phyloP scores from a whole-genome alignment of 2,113 vertebrate species.

The Nothobranchius furzeri region DNA sequence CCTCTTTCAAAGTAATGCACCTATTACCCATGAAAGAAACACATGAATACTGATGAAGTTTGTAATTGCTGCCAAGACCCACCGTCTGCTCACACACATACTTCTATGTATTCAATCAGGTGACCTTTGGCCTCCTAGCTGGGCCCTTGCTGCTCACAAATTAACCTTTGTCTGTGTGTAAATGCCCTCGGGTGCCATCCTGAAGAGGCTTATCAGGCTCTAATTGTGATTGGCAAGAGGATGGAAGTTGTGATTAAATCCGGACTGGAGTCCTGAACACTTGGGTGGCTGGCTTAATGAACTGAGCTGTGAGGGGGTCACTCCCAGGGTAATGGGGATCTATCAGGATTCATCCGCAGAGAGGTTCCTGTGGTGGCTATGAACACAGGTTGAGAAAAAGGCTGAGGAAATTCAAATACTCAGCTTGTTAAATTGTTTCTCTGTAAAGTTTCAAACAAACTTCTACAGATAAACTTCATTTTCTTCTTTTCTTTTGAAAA shows the following conservation, averaged over 20 bases:
- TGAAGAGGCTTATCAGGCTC: constrained; percentile 64
- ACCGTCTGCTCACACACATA: constrained; percentile 38
- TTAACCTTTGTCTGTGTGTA: constrained; percentile 74
- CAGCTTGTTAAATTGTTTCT: background rate
- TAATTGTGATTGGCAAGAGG: constrained; percentile 79
- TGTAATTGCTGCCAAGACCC: constrained; percentile 61
- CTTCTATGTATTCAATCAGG: constrained; percentile 68
- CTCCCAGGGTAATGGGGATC: constrained; percentile 73
- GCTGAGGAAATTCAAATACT: constrained; percentile 1
- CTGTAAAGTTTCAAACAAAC: background rate
- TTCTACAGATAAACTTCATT: background rate
- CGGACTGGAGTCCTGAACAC: constrained; percentile 66
- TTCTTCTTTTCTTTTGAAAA: too few relatives aligned
- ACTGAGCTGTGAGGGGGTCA: constrained; percentile 72
- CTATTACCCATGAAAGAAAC: constrained; percentile 59
- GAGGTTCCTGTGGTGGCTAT: constrained; percentile 22
- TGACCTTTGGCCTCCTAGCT: constrained; percentile 59
- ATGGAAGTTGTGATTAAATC: constrained; percentile 78
- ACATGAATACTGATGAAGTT: constrained; percentile 76
- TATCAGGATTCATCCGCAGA: constrained; percentile 63
- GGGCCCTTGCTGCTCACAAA: constrained; percentile 68
- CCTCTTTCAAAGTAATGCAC: constrained; percentile 57
- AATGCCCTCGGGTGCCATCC: constrained; percentile 59
- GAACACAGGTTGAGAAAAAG: constrained; percentile 19
- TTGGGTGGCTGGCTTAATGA: constrained; percentile 75